Conservation (phyloP, 2,888 invertebrate species). For the Cheilosia grossa region DNA sequence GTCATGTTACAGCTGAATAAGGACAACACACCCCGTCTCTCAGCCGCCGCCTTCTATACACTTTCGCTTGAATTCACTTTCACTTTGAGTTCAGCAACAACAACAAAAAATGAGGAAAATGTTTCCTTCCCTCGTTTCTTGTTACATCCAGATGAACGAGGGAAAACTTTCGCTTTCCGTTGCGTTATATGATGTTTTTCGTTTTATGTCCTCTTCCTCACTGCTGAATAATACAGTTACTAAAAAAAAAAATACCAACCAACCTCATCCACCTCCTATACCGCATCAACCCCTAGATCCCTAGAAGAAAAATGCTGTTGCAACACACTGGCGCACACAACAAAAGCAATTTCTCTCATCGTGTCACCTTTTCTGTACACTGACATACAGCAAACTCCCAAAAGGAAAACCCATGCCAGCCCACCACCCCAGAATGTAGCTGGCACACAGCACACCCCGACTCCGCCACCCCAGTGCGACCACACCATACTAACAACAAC, state of each 20-base stretch:
- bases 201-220: slow-evolving; percentile 48
- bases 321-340: slow-evolving; percentile 73
- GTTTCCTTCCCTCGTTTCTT: slow-evolving; percentile 62
- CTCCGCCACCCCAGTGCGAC: slow-evolving; percentile 8
- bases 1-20: slow-evolving; percentile 73
- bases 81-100: slow-evolving; percentile 49
- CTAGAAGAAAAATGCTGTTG: slow-evolving; percentile 62
- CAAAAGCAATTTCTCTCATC: slow-evolving; percentile 74
- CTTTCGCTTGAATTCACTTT: slow-evolving; percentile 72
- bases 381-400: slow-evolving; percentile 56
- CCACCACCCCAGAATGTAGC: slow-evolving; percentile 17
- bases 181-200: slow-evolving; percentile 45
- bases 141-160: slow-evolving; percentile 71
- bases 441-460: slow-evolving; percentile 15
- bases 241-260: slow-evolving; percentile 32
- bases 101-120: slow-evolving; percentile 36
- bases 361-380: slow-evolving; percentile 68
- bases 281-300: slow-evolving; percentile 1
- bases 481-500: slow-evolving; percentile 35
- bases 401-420: slow-evolving; percentile 38
- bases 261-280: slow-evolving; percentile 19
- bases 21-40: slow-evolving; percentile 23
- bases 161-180: slow-evolving; percentile 70
- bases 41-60: slow-evolving; percentile 23
- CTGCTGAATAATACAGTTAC: slow-evolving; percentile 67